Percentiles rank a stretch among this genome's conserved stretches.
Conservation (phyloP, 2,113 vertebrate species). For the Onychostruthus taczanowskii region DNA sequence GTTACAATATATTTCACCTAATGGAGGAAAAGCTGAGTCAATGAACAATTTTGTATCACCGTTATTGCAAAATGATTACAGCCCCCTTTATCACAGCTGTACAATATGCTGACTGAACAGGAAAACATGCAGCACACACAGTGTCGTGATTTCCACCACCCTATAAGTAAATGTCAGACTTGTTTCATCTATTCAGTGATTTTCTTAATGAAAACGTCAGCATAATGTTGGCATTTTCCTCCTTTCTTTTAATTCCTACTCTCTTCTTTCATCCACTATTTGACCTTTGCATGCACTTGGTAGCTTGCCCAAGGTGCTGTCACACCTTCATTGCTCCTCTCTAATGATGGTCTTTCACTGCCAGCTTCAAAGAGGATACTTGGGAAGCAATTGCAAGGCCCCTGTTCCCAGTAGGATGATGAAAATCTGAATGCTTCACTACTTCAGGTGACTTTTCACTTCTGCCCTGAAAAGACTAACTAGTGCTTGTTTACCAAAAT, state of each 20-base stretch:
- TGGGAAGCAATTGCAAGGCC: background rate
- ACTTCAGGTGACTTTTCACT: background rate
- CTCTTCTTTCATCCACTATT: background rate
- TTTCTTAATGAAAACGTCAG: slow-evolving; percentile 67
- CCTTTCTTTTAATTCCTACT: slow-evolving; percentile 42
- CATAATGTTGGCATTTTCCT: slow-evolving; percentile 45
- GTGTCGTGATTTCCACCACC: slow-evolving; percentile 1
- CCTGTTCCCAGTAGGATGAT: background rate
- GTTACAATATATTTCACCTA: background rate
- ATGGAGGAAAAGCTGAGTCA: slow-evolving; percentile 10
- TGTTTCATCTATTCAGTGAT: slow-evolving; percentile 44
- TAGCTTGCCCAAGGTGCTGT: slow-evolving; percentile 52
- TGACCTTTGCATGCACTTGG: slow-evolving; percentile 54
- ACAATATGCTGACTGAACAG: slow-evolving; percentile 49
- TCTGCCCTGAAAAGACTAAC: background rate
- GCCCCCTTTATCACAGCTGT: slow-evolving; percentile 23
- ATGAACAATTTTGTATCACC: background rate
- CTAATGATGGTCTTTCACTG: slow-evolving; percentile 7
- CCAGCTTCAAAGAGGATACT: background rate
- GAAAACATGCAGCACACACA: slow-evolving; percentile 6
- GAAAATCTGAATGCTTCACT: background rate
- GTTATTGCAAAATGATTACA: background rate
- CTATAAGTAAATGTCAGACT: slow-evolving; percentile 52
- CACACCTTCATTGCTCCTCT: slow-evolving; percentile 31
- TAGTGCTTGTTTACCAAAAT: background rate